Conservation (phyloP, 1,140 invertebrate species). For the Penaeus chinensis region DNA sequence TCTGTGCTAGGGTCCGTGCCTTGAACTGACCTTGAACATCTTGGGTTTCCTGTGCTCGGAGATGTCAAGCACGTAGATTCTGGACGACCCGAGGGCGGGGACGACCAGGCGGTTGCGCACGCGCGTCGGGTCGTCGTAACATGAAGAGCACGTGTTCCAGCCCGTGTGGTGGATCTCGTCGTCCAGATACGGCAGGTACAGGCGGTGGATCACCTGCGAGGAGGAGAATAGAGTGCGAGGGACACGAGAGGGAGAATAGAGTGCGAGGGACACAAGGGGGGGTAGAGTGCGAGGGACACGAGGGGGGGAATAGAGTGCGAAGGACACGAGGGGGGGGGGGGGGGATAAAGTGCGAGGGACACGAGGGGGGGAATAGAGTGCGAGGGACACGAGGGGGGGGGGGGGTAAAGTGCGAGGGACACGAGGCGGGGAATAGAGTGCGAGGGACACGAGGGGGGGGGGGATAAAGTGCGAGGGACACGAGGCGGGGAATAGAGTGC, state of each 20-base stretch:
- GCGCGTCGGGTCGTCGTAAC: constrained; percentile 61
- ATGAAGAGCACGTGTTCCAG: constrained; percentile 87
- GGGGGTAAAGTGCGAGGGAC: too few relatives aligned
- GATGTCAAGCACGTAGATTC: constrained; percentile 89
- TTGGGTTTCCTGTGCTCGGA: constrained; percentile 77
- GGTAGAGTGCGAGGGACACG: too few relatives aligned
- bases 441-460: neutral
- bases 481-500: too few relatives aligned
- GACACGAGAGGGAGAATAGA: neutral
- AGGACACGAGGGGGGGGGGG: too few relatives aligned
- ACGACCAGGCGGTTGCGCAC: constrained; percentile 77
- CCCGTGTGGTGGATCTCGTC: constrained; percentile 96
- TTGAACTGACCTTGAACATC: constrained; percentile 71
- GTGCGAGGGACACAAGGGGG: neutral
- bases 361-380: too few relatives aligned
- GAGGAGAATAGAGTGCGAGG: neutral
- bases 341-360: too few relatives aligned
- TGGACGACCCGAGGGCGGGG: constrained; percentile 83
- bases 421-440: neutral
- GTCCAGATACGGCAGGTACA: constrained; percentile 80
- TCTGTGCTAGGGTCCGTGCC: too few relatives aligned
- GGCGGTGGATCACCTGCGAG: constrained; percentile 85
- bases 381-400: too few relatives aligned
- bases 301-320: too few relatives aligned
- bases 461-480: too few relatives aligned